Evolutionary conservation across 1,140 invertebrate species (phyloP).

Genomic region (Eurosta solidaginis): DNA sequence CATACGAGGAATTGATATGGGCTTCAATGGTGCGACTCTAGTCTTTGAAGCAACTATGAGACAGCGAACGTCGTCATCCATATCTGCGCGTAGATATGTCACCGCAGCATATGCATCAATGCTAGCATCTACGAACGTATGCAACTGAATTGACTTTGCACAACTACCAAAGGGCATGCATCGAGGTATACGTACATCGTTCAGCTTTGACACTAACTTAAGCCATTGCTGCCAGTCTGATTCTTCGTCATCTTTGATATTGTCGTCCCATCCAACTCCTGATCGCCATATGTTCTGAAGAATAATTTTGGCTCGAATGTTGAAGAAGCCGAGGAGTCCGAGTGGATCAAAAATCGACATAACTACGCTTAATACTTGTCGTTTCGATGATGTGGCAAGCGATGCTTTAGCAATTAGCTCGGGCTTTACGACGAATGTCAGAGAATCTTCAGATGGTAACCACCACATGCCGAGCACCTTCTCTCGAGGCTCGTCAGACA

Average conservation of each 20-base stretch:
- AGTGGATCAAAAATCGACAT: too few relatives aligned
- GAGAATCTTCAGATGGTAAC: too few relatives aligned
- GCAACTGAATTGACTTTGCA: slow-evolving; percentile 8
- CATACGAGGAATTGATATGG: slow-evolving; percentile 53
- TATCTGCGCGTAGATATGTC: neutral
- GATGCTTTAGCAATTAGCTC: too few relatives aligned
- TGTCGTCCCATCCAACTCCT: slow-evolving; percentile 31
- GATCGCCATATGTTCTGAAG: slow-evolving; percentile 46
- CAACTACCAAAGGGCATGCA: neutral
- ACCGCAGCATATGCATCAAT: slow-evolving; percentile 21
- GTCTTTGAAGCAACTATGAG: slow-evolving; percentile 39
- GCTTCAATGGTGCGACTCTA: slow-evolving; percentile 48
- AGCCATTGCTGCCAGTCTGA: neutral
- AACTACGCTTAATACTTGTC: too few relatives aligned
- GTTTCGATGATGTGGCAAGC: too few relatives aligned
- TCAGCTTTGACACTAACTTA: neutral
- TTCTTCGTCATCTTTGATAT: neutral
- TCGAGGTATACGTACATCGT: slow-evolving; percentile 1
- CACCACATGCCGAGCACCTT: too few relatives aligned
- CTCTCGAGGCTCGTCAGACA: neutral
- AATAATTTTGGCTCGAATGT: slow-evolving; percentile 42
- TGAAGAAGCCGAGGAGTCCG: too few relatives aligned
- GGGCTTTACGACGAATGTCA: too few relatives aligned
- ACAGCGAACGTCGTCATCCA: neutral
- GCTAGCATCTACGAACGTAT: slow-evolving; percentile 21